Conservation (phyloP, 2,888 invertebrate genomes). For the Theretra japonica region DNA sequence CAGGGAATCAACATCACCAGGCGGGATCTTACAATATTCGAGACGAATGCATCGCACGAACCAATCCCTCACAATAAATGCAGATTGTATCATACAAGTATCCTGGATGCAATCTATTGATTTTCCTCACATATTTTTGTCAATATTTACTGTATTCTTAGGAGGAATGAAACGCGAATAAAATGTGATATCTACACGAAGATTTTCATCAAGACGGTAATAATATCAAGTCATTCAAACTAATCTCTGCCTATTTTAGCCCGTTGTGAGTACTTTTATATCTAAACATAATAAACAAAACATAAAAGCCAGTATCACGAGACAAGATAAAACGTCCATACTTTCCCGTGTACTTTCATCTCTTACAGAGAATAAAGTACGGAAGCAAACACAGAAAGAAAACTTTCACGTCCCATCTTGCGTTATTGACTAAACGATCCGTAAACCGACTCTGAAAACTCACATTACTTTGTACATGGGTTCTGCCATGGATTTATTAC, state of each 20-base stretch:
- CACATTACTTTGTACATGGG: slow-evolving; percentile 52
- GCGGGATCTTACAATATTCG: background rate
- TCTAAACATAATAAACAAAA: background rate
- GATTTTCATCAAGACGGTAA: too few relatives aligned
- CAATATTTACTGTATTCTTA: too few relatives aligned
- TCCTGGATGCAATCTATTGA: background rate
- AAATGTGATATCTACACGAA: too few relatives aligned
- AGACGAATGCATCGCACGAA: background rate
- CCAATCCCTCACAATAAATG: background rate
- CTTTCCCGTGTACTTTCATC: slow-evolving; percentile 19
- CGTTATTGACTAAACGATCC: slow-evolving; percentile 61
- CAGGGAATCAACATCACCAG: slow-evolving; percentile 9
- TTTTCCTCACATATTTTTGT: background rate
- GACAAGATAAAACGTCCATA: slow-evolving; percentile 13
- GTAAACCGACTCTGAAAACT: slow-evolving; percentile 52
- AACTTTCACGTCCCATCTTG: slow-evolving; percentile 50
- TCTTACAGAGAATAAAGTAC: slow-evolving; percentile 18
- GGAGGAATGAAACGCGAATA: too few relatives aligned
- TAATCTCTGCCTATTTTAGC: background rate
- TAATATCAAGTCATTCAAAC: too few relatives aligned
- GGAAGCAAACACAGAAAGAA: slow-evolving; percentile 26
- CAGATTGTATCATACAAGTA: background rate
- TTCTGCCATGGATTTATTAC: slow-evolving; percentile 35
- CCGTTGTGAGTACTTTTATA: background rate
- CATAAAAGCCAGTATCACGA: background rate